Evolutionary conservation across 2,888 invertebrate genomes (phyloP), one percentile per base, ranked within the genome.

Genomic region (Temnothorax rugatulus): DNA sequence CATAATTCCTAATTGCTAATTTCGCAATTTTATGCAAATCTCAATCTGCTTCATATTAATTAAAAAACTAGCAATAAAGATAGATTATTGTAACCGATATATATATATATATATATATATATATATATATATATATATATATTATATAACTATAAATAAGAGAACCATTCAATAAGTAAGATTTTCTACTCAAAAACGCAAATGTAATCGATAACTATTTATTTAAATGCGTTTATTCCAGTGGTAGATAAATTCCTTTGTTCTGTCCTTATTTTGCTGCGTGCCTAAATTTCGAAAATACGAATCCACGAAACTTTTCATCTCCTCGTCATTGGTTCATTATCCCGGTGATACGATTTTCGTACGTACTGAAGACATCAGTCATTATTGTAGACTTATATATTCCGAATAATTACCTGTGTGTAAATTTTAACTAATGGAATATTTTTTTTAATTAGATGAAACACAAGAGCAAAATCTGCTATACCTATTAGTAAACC

Each of bases 1-100:
- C 9, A 29, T 29, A 50, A 44, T 44, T 68, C 2, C 18, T 29
- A 29, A 29, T 29, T 29, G 8, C 41, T n/a, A 68, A 68, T 66
- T 66, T 64, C 7, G 54, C 66, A 38, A 4, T 68, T 77, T 68
- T 44, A 68, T 54, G 68, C n/a, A 50, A 63, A 52, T 50, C 34
- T 38, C 5, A 63, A 21, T 50, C 11, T 1, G 21, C 25, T 75
- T 44, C 8, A 13, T 2, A 29, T 52, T 54, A 47, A 11, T 21
- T 0, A 69, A 69, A 11, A 71, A 71, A 38, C 2, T 52, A 1
- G 15, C 15, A 15, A 66, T 38, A 50, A 1, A n/a, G 2, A 29
- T 7, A 34, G 7, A 34, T 34, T 34, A 34, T 5, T 34, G 34
- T 34, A 34, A 34, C 34, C 4, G 34, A 34, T 34, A 34, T 34